Percentiles rank a stretch among this genome's conserved stretches.
Conservation (phyloP, 2,888 invertebrate genomes). For the Tenthredo distinguenda region DNA sequence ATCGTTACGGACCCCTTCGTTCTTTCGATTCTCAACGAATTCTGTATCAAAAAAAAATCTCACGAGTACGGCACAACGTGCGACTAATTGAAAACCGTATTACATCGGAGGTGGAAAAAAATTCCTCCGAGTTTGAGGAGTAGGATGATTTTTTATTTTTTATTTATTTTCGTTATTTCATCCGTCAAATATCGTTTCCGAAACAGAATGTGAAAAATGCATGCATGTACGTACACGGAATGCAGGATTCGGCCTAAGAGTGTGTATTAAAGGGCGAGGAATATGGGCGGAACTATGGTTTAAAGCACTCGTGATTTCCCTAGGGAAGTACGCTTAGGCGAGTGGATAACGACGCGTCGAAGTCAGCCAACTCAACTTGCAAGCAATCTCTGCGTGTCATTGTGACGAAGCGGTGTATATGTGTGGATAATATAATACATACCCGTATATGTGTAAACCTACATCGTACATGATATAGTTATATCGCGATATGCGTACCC, state of each 20-base stretch:
- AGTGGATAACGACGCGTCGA: conserved; percentile 49
- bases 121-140: too few relatives aligned
- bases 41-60: too few relatives aligned
- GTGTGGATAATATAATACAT: neutral
- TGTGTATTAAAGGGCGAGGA: neutral
- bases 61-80: too few relatives aligned
- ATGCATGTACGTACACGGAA: neutral
- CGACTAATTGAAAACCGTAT: too few relatives aligned
- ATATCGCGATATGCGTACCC: neutral
- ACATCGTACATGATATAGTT: neutral
- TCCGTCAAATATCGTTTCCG: neutral
- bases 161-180: neutral
- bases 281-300: conserved; percentile 38
- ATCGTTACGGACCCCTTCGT: too few relatives aligned
- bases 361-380: conserved; percentile 42
- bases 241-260: neutral
- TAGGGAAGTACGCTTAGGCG: conserved; percentile 33
- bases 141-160: neutral
- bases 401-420: neutral
- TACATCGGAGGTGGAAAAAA: too few relatives aligned
- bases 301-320: conserved; percentile 39
- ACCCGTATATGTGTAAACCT: neutral
- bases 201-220: neutral
- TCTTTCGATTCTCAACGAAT: too few relatives aligned
- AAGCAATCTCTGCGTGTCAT: conserved; percentile 30